Conservation (phyloP, 2,113 vertebrate species). For the Hippocampus guttulatus region DNA sequence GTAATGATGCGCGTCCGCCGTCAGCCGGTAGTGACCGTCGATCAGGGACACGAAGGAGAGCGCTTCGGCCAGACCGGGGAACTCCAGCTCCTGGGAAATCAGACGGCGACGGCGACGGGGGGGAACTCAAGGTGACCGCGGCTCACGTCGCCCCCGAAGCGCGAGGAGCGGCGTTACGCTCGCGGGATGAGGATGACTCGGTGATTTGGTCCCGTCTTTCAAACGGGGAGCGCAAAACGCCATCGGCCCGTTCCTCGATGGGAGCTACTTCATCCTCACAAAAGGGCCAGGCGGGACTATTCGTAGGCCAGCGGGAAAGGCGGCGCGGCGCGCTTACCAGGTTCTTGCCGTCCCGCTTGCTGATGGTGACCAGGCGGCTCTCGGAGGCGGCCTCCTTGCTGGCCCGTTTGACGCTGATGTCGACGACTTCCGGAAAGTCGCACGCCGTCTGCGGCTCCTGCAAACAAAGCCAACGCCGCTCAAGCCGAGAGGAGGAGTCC, state of each 20-base stretch:
- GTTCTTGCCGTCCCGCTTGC: conserved; percentile 89
- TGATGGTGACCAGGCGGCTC: conserved; percentile 90
- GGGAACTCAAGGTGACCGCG: no score
- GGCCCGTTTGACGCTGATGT: conserved; percentile 91
- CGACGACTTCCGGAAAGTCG: conserved; percentile 93
- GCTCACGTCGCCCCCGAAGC: no score
- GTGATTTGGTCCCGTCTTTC: no score
- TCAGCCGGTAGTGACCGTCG: conserved; percentile 94
- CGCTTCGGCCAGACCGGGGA: conserved; percentile 82
- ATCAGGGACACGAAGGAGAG: conserved; percentile 93
- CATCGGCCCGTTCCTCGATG: no score
- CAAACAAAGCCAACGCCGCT: conserved; percentile 4
- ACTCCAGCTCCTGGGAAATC: conserved; percentile 85
- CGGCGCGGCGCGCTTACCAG: conserved; percentile 70
- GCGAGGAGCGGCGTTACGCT: no score
- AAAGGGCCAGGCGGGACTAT: no score
- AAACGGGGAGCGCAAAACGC: no score
- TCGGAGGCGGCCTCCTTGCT: conserved; percentile 84
- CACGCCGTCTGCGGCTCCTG: conserved; percentile 90
- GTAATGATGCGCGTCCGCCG: conserved; percentile 93
- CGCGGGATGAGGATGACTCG: no score
- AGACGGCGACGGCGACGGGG: no score
- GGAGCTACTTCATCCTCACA: no score
- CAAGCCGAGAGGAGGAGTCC: background rate
- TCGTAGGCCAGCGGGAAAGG: no score